phyloP scores from a whole-genome alignment of 2,888 invertebrate species.

The Andrena fulva region DNA sequence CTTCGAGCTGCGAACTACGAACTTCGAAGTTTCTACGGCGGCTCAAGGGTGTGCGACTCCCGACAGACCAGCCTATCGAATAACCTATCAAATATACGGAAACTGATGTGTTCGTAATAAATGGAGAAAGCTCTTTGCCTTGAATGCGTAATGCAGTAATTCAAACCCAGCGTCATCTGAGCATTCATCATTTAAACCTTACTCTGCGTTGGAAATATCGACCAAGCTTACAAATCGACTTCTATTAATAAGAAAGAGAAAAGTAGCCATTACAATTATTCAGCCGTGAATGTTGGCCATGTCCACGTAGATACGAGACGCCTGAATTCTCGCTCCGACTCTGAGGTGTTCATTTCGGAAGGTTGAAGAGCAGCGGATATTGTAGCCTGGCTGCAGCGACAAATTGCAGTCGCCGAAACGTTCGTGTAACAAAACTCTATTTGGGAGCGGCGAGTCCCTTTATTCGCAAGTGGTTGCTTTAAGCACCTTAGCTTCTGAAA shows the following conservation, averaged over 20 bases:
- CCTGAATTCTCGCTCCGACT: neutral
- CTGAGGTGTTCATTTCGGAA: neutral
- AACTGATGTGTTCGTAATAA: conserved; percentile 37
- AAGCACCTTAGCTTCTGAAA: conserved; percentile 3
- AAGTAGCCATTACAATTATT: too few relatives aligned
- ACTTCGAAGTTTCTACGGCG: neutral
- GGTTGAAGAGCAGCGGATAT: neutral
- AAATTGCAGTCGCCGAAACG: conserved; percentile 18
- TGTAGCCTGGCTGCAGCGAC: conserved; percentile 10
- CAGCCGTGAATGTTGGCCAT: too few relatives aligned
- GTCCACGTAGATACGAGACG: neutral
- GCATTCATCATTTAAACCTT: conserved; percentile 16
- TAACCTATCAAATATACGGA: conserved; percentile 16
- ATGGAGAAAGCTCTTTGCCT: conserved; percentile 16
- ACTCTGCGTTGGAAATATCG: too few relatives aligned
- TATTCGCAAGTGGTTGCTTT: conserved; percentile 3
- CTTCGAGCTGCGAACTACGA: conserved; percentile 32
- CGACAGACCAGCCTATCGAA: neutral
- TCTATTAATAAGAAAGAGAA: too few relatives aligned
- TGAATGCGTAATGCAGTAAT: neutral
- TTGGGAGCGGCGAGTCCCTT: neutral
- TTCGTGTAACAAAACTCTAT: conserved; percentile 3
- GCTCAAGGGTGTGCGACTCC: neutral
- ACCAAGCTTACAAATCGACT: too few relatives aligned
- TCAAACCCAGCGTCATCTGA: conserved; percentile 6